Conservation (phyloP, 2,113 vertebrate genomes). For the Mixornis gularis region DNA sequence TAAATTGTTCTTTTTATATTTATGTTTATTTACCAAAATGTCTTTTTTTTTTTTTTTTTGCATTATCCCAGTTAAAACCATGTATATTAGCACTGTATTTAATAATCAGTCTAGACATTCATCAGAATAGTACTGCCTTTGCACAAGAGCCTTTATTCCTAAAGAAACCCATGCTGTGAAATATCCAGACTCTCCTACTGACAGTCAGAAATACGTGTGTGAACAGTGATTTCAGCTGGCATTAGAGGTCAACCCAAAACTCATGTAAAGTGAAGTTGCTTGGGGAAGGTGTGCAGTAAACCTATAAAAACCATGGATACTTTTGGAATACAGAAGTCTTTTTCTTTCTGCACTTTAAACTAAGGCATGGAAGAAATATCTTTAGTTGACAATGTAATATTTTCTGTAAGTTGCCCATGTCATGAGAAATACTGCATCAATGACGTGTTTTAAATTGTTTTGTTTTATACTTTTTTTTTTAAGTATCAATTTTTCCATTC, state of each 20-base stretch:
- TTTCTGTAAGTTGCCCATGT: conserved; percentile 66
- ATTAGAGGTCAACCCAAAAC: conserved; percentile 10
- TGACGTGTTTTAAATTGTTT: conserved; percentile 10
- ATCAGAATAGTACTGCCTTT: conserved; percentile 81
- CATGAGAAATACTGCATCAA: conserved; percentile 64
- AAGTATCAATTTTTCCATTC: conserved; percentile 65
- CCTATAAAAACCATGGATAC: conserved; percentile 24
- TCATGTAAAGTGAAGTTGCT: conserved; percentile 32
- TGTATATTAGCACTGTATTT: conserved; percentile 89
- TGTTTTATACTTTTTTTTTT: conserved; percentile 64
- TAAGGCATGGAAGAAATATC: conserved; percentile 76
- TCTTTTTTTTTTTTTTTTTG: conserved; percentile 58
- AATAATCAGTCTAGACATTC: conserved; percentile 79
- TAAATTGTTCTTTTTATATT: conserved; percentile 83
- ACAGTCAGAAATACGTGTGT: conserved; percentile 6
- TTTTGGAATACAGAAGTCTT: conserved; percentile 54
- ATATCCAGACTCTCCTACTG: conserved; percentile 76
- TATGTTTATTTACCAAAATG: conserved; percentile 82
- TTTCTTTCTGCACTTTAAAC: conserved; percentile 81
- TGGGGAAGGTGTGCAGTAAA: conserved; percentile 61
- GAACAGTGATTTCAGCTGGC: conserved; percentile 45
- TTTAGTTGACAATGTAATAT: conserved; percentile 66
- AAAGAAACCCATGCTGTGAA: conserved; percentile 90
- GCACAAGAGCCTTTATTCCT: conserved; percentile 80
- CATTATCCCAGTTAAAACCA: conserved; percentile 76